phyloP scores from a whole-genome alignment of 2,888 invertebrate species.

The Stenichneumon culpator region DNA sequence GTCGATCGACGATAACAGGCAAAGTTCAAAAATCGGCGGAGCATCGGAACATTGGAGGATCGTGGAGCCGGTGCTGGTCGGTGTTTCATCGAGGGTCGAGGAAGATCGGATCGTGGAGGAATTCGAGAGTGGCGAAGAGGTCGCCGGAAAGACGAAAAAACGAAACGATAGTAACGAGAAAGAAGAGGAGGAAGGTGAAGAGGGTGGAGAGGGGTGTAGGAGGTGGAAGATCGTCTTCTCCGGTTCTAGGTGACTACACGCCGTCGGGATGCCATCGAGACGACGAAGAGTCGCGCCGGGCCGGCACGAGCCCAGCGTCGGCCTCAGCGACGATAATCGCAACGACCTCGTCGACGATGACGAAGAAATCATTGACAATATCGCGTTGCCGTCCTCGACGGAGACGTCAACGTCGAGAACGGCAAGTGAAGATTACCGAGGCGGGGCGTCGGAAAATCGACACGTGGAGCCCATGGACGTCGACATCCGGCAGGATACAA shows the following conservation, averaged over 20 bases:
- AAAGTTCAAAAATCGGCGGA: background rate
- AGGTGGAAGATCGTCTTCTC: slow-evolving; percentile 11
- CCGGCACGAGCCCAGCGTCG: slow-evolving; percentile 45
- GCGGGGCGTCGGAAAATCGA: slow-evolving; percentile 8
- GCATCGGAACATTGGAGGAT: background rate
- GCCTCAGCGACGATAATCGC: slow-evolving; percentile 51
- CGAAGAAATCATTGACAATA: background rate
- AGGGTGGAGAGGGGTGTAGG: slow-evolving; percentile 18
- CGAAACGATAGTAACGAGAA: slow-evolving; percentile 6
- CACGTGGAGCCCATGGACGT: slow-evolving; percentile 18
- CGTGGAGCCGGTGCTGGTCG: background rate
- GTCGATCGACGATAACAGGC: background rate
- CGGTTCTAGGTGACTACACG: slow-evolving; percentile 62
- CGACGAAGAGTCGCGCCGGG: slow-evolving; percentile 47
- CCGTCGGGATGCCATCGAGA: slow-evolving; percentile 63
- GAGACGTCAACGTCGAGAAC: slow-evolving; percentile 49
- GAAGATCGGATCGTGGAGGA: background rate
- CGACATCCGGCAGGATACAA: slow-evolving; percentile 31
- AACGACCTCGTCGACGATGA: slow-evolving; percentile 19
- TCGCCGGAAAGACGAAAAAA: slow-evolving; percentile 10
- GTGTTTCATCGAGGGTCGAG: background rate
- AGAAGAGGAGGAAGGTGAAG: background rate
- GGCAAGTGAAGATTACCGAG: slow-evolving; percentile 31
- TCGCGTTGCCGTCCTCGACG: slow-evolving; percentile 59
- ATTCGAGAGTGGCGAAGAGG: background rate